These are phyloP conservation scores for Parotocinclus haroldoi DNA, from an alignment of 2,797 vertebrate genomes.

Conservation along the genomic window DNA sequence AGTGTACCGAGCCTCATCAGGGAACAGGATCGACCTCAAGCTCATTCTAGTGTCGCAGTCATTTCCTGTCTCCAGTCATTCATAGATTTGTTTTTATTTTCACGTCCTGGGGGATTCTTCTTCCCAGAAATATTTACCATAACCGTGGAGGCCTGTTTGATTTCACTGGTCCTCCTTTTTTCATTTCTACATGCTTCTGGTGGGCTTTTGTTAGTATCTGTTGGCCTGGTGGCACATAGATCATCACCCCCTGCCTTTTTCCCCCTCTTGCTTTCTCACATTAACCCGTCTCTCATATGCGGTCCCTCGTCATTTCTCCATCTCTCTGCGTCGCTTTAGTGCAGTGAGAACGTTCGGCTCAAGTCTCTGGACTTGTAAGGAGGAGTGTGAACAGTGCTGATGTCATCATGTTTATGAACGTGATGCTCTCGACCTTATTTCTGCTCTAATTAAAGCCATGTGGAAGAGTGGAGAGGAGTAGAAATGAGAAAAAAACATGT, in stretches of 20 bases:
- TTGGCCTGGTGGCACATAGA: background rate
- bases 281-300: background rate
- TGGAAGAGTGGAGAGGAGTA: slow-evolving; percentile 44
- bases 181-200: no score
- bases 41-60: background rate
- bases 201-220: background rate
- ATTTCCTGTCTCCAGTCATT: background rate
- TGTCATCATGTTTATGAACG: slow-evolving; percentile 54
- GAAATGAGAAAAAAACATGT: slow-evolving; percentile 46
- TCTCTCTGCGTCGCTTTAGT: slow-evolving; percentile 5
- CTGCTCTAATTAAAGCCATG: slow-evolving; percentile 74
- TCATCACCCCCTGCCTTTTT: background rate
- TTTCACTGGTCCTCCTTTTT: background rate
- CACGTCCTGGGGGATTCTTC: background rate
- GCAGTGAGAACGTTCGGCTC: slow-evolving; percentile 49
- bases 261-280: no score
- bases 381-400: slow-evolving; percentile 53
- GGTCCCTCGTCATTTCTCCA: background rate
- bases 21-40: background rate
- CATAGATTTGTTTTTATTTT: background rate
- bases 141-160: background rate
- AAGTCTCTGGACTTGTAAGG: slow-evolving; percentile 50
- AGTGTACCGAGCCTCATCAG: no score
- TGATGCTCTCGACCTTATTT: slow-evolving; percentile 63
- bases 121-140: background rate